These are phyloP conservation scores for Brachionus koreanus DNA, from an alignment of 1,140 invertebrate genomes.

Conservation along the genomic window DNA sequence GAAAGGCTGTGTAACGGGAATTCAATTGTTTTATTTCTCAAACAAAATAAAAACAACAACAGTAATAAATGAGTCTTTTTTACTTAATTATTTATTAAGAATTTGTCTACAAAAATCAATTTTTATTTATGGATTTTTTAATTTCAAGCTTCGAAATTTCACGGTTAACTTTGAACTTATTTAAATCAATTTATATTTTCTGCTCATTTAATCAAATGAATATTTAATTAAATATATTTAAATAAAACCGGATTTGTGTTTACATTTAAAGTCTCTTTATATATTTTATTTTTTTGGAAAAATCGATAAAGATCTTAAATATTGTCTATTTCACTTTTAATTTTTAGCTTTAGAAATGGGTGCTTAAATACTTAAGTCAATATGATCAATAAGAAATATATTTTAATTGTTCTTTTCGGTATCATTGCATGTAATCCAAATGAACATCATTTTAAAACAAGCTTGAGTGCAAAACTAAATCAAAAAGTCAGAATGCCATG, in stretches of 20 bases:
- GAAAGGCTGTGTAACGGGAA: background rate
- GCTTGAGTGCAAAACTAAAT: background rate
- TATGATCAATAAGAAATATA: background rate
- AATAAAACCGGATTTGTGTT: background rate
- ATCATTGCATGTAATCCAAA: background rate
- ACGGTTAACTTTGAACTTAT: background rate
- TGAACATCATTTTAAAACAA: background rate
- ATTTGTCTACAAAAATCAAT: background rate
- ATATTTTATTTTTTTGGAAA: background rate
- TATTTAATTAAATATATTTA: conserved; percentile 13
- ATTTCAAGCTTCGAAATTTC: background rate
- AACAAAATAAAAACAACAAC: background rate
- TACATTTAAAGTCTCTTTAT: background rate
- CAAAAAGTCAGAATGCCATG: background rate
- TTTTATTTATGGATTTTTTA: background rate
- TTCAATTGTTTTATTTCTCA: background rate
- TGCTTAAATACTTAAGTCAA: background rate
- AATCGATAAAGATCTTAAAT: background rate
- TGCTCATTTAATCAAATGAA: background rate
- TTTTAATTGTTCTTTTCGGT: background rate
- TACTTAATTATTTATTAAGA: background rate
- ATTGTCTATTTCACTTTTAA: background rate
- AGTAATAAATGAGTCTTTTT: background rate
- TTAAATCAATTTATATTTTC: background rate
- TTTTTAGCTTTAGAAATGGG: background rate